A percentile compares a stretch with the other conserved stretches of the same genome.
These are phyloP conservation scores for Euphydryas editha DNA, from an alignment of 2,888 invertebrate species.

Conservation along the genomic window DNA sequence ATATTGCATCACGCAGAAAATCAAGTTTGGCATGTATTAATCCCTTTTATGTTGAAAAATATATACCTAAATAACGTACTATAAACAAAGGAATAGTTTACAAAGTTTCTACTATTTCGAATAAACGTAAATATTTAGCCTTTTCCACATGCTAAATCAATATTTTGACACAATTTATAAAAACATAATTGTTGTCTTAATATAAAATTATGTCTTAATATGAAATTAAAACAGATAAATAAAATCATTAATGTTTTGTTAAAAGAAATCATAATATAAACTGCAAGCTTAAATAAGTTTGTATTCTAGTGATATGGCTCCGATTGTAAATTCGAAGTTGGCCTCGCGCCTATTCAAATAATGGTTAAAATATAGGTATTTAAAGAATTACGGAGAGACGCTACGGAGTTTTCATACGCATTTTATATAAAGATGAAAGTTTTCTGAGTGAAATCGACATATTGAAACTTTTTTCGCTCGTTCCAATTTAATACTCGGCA, in stretches of 20 bases:
- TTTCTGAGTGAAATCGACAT: conserved; percentile 45
- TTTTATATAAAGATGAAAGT: conserved; percentile 53
- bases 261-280: conserved; percentile 35
- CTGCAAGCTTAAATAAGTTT: conserved; percentile 55
- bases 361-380: conserved; percentile 3
- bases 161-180: conserved; percentile 1
- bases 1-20: too few relatives aligned
- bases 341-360: conserved; percentile 27
- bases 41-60: too few relatives aligned
- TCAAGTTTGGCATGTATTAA: too few relatives aligned
- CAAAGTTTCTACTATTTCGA: not conserved
- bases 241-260: not conserved
- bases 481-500: conserved; percentile 40
- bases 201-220: too few relatives aligned
- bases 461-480: conserved; percentile 44
- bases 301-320: conserved; percentile 67
- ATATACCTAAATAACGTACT: too few relatives aligned
- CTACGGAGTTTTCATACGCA: conserved; percentile 38
- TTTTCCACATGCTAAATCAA: not conserved
- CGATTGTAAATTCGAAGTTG: conserved; percentile 62
- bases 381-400: conserved; percentile 18
- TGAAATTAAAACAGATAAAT: not conserved
- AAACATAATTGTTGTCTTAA: not conserved
- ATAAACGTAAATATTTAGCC: not conserved
- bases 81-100: too few relatives aligned